Evolutionary conservation across 2,113 vertebrate genomes (phyloP), one percentile per base, ranked within the genome.

Genomic region (Elephas maximus): DNA sequence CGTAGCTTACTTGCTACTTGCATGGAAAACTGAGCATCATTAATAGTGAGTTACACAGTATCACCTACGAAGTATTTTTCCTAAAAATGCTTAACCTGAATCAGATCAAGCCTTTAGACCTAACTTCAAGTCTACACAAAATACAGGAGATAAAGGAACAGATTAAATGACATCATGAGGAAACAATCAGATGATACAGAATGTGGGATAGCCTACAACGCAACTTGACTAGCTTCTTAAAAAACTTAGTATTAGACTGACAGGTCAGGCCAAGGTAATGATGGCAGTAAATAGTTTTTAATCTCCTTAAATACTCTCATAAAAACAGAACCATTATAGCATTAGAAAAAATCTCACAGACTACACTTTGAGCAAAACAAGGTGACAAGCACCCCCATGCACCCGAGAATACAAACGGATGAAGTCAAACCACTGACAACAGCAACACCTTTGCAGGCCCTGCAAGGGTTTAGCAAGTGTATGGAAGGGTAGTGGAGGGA

Each of bases 11-110:
- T 92, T 89, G 53, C 45, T 80, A 73, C 84, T 85, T 79, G 48
- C n/a, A 24, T 73, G 84, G 88, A 91, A 94, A 81, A 93, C 20
- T 65, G 90, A 76, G n/a, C 57, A 60, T 28, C 76, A 91, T 81
- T 87, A 67, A 76, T 23, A 87, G 45, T 60, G 24, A 62, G 48
- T 83, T 83, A 28, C 85, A 48, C 48, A 48, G 48, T 48, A 48
- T 48, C 48, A 69, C 51, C 74, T 93, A 74, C 15, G 15, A 57
- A 17, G 53, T 17, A 57, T 57, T 57, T 57, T 57, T 57, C 1
- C 53, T 57, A 12, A 83, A 94, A 74, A 91, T 92, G n/a, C 21
- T 78, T 79, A 96, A 63, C 77, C 67, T 76, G 30, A 81, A 57
- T 57, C 53, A 15, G 53, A 57, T 57, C 53, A 57, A 57, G 53